Base-by-base conservation (phyloP, 2,113 vertebrate species). In the Tachuris rubrigastra region DNA sequence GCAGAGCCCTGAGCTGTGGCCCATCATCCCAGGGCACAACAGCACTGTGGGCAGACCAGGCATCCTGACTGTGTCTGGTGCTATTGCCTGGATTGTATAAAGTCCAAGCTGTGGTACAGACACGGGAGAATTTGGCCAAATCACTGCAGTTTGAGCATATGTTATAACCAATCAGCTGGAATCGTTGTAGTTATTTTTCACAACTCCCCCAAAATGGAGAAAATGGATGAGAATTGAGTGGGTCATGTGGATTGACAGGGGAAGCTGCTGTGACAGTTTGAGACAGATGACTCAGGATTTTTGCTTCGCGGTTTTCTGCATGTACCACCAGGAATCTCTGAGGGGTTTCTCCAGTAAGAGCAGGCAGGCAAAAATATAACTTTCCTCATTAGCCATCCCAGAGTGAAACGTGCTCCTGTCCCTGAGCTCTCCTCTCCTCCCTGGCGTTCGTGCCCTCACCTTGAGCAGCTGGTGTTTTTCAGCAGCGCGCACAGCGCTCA, bases 181-280 rank as follows among this genome's bases (percentile, higher is more conserved):
- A 72, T 68, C 42, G 56, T 81, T 92, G 83, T 74, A 78, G 83
- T 94, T 94, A 65, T 92, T 95, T 92, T 96, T 88, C 56, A 56
- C 73, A 75, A 15, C 92, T 94, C 92, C 73, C 73, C 60, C 75
- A 87, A 94, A 94, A 94, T 76, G 79, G 52, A 93, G 67, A 71
- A 90, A 79, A 82, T 73, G 67, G 85, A 50, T 82, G 59, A 85
- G 93, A 83, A 73, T 41, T 85, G 75, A 93, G 93, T 85, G 82
- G 90, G 79, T 93, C 87, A 50, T 16, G 33, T 67, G 81, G 85
- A 86, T 58, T 94, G 91, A 91, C 69, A 85, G 84, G 73, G 77
- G 66, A 89, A 94, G 86, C 55, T 93, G 93, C 53, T 87, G 9
- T 85, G 85, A 66, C 69, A 83, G 90, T 86, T 82, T 66, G 85